These are phyloP conservation scores for Megaceryle alcyon DNA, from an alignment of 2,797 vertebrate species.

Conservation along the genomic window DNA sequence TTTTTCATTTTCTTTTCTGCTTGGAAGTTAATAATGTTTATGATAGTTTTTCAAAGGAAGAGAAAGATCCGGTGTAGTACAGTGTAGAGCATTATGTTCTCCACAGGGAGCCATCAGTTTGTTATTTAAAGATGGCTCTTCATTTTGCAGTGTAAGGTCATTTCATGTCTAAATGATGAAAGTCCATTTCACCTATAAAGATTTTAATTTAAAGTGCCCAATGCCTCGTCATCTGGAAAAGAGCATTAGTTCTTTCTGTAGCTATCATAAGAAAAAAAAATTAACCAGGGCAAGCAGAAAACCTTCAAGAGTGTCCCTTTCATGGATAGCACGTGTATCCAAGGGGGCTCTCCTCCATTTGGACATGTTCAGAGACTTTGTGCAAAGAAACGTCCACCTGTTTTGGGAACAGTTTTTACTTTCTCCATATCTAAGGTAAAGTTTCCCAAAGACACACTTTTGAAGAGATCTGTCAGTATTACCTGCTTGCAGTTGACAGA, in stretches of 20 bases:
- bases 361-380: background rate
- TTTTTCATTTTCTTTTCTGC: background rate
- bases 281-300: background rate
- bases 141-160: constrained; percentile 74
- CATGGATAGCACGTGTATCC: background rate
- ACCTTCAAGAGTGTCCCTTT: background rate
- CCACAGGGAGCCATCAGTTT: constrained; percentile 62
- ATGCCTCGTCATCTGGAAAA: constrained; percentile 59
- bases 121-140: constrained; percentile 74
- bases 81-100: constrained; percentile 47
- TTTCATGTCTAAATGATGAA: constrained; percentile 68
- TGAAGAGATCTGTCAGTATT: background rate
- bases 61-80: background rate
- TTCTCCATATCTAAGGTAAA: background rate
- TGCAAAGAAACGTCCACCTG: background rate
- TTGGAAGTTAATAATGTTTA: constrained; percentile 39
- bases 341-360: background rate
- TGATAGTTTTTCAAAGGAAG: constrained; percentile 31
- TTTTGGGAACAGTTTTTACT: background rate
- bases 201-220: constrained; percentile 73
- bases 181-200: constrained; percentile 66
- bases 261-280: background rate
- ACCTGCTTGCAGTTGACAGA: background rate
- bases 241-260: constrained; percentile 7
- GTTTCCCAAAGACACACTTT: background rate